These are phyloP conservation scores for Enchytraeus crypticus DNA, from an alignment of 2,888 invertebrate species.

Conservation along the genomic window DNA sequence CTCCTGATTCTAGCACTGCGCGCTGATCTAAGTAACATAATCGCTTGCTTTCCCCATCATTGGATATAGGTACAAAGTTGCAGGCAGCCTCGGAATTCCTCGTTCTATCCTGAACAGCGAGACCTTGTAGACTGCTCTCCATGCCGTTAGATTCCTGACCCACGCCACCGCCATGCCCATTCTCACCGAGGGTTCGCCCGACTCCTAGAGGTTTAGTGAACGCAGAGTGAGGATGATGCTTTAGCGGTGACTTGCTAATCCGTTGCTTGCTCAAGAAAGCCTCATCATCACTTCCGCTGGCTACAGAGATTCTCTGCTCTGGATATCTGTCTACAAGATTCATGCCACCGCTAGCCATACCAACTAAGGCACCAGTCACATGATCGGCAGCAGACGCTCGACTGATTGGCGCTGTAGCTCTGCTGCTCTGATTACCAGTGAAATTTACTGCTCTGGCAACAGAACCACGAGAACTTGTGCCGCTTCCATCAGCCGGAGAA, in stretches of 20 bases:
- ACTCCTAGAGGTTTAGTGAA: neutral
- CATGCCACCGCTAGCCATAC: neutral
- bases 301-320: neutral
- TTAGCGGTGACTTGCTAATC: neutral
- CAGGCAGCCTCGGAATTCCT: too few relatives aligned
- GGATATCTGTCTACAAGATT: too few relatives aligned
- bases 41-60: too few relatives aligned
- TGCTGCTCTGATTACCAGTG: neutral
- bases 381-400: neutral
- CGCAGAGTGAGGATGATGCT: constrained; percentile 3
- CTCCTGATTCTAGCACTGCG: too few relatives aligned
- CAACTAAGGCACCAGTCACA: neutral
- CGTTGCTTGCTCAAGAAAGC: neutral
- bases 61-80: too few relatives aligned
- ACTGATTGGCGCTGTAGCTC: neutral
- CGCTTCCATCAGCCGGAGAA: neutral
- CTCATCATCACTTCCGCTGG: neutral
- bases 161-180: neutral
- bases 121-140: too few relatives aligned
- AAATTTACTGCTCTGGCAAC: neutral
- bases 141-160: neutral
- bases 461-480: neutral
- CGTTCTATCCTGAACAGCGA: too few relatives aligned
- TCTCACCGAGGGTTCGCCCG: neutral
- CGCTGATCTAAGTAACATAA: too few relatives aligned